Base-by-base conservation (phyloP, 2,797 vertebrate species). In the Oryzias sinensis region DNA sequence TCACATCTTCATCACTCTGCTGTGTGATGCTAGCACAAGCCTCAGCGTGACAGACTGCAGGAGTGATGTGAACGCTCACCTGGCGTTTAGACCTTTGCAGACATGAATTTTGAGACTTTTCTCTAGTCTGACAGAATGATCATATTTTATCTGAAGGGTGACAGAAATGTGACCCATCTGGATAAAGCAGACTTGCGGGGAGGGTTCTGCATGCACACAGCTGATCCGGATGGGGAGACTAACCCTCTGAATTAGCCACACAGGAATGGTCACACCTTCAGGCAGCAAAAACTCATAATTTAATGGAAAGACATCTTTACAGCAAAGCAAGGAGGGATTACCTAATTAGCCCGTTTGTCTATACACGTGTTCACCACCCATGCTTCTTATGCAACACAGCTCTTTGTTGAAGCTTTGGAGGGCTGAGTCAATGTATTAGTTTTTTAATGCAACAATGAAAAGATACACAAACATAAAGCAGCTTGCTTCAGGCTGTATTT, bases 201-300 rank as follows among this genome's bases (percentile, higher is more conserved):
- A 56, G 52, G 60, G 2, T 22, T 52, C 1, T 13, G 17, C 17
- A 43, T 49, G 46, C 43, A 52, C 50, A 47, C 27, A 25, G 17
- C 62, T 49, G 53, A 48, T 62, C 65, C 17, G 46, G 51, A 68
- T 15, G 43, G 53, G 55, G 54, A 73, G 41, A 50, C 40, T 53
- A 50, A 49, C 22, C 58, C 46, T 22, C 20, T 22, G 20, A 22
- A 22, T 22, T 3, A 22, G 20, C 68, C 63, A 76, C 73, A 69
- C 61, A 63, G 54, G 69, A 64, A 63, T 58, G 71, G 67, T 81
- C 48, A 49, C 50, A 76, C 56, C 59, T 75, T 62, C 6, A 60
- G 62, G 70, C 27, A 0, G 55, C 17, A 4, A 9, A 56, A 49
- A 61, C 16, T 48, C 27, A 20, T 49, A 1, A 54, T 49, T 53